Evolutionary conservation across 2,113 vertebrate species (phyloP), one percentile per base, ranked within the genome.

Genomic region (Pollimyrus isidori): DNA sequence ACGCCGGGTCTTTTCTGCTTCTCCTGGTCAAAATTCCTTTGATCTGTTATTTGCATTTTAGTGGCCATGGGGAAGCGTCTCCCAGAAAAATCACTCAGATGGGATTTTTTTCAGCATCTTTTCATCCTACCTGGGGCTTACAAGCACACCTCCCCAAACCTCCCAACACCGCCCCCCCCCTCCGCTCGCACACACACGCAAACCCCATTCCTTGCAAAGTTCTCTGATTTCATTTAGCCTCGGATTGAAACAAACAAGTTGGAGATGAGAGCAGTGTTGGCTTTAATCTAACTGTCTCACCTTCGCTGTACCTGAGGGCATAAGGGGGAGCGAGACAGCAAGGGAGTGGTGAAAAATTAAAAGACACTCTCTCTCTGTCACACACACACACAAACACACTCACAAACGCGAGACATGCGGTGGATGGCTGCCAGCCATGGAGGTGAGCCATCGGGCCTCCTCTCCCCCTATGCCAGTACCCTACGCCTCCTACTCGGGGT

Each of bases 21-120:
- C 94, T 95, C 93, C 93, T 93, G 93, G 93, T 95, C 93, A 94
- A 92, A 95, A 94, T 92, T 93, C 93, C 94, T 96, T 96, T 96
- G 95, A 96, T 96, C 96, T 95, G 92, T 92, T 92, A 96, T 96
- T 96, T 96, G 95, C 96, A 96, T 96, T 95, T 95, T 90, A 89
- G 90, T 88, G 94, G 94, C 96, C 93, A 93, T 91, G 39, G 95
- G 96, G 93, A 76, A 42, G 65, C 58, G 85, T 89, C 89, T 85
- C 73, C 85, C 85, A 93, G 89, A 92, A 94, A 95, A 94, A 95
- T 95, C 94, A 96, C 96, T 96, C 95, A 94, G 95, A 95, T 95
- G 95, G 95, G 94, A 94, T 93, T 95, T 95, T 94, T 92, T 94
- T 92, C 62, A 80, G 65, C 65, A 30, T 92, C 90, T 89, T 91